Percentiles rank a stretch among this genome's conserved stretches.
Evolutionary conservation across 1,140 invertebrate species (phyloP).

Genomic region (Drosophila subpulchrella): DNA sequence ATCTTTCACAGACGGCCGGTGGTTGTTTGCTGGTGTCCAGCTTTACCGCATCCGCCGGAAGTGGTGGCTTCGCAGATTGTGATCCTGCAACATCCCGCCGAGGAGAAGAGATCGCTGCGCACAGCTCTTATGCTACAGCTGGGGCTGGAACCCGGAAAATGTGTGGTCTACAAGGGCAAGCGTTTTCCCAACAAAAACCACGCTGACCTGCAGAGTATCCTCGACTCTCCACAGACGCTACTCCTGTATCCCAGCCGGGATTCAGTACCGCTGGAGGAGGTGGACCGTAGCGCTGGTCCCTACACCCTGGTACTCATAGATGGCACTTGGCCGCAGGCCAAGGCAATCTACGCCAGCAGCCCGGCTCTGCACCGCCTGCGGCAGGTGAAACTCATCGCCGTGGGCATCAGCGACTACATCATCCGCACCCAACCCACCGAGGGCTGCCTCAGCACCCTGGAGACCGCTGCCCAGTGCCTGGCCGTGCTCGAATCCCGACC

Average conservation of each 20-base stretch:
- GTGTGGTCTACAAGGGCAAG: slow-evolving; percentile 92
- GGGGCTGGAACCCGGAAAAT: slow-evolving; percentile 90
- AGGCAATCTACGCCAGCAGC: slow-evolving; percentile 92
- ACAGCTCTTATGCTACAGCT: slow-evolving; percentile 95
- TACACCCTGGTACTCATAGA: slow-evolving; percentile 95
- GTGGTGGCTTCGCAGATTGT: slow-evolving; percentile 89
- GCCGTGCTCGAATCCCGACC: slow-evolving; percentile 90
- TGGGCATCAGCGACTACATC: slow-evolving; percentile 92
- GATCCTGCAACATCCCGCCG: slow-evolving; percentile 96
- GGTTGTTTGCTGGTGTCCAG: slow-evolving; percentile 95
- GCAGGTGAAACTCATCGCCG: slow-evolving; percentile 91
- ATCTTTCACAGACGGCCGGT: slow-evolving; percentile 88
- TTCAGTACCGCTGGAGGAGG: slow-evolving; percentile 85
- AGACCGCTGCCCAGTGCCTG: slow-evolving; percentile 94
- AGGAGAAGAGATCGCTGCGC: slow-evolving; percentile 94
- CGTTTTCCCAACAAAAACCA: slow-evolving; percentile 91
- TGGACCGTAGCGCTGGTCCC: slow-evolving; percentile 84
- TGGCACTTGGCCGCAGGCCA: slow-evolving; percentile 97
- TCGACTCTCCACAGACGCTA: slow-evolving; percentile 89
- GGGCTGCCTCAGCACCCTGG: slow-evolving; percentile 95
- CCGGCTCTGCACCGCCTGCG: slow-evolving; percentile 88
- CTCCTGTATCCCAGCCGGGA: slow-evolving; percentile 93
- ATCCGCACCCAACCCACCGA: slow-evolving; percentile 97
- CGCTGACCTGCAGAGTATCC: slow-evolving; percentile 87
- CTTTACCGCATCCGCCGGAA: slow-evolving; percentile 89